These are phyloP conservation scores for Cyphomyrmex costatus DNA, from an alignment of 1,140 invertebrate species.

Conservation along the genomic window DNA sequence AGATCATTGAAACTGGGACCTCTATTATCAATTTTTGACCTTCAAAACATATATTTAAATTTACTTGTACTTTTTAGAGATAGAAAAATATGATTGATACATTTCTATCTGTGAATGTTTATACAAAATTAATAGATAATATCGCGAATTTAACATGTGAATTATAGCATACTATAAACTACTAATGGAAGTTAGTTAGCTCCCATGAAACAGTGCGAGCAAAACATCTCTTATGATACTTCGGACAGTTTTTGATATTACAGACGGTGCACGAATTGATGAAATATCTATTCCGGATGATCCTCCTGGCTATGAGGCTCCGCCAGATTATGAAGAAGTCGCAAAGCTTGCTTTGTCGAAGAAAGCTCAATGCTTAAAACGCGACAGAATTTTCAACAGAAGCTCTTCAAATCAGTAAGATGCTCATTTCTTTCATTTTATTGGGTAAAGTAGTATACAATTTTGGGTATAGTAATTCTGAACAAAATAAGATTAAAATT, in stretches of 20 bases:
- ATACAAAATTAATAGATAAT: not conserved
- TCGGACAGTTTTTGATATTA: slow-evolving; percentile 82
- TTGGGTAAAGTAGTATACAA: no score
- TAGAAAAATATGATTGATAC: not conserved
- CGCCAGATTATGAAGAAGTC: slow-evolving; percentile 91
- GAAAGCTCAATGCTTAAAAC: slow-evolving; percentile 66
- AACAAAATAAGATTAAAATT: no score
- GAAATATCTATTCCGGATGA: slow-evolving; percentile 89
- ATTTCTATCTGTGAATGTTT: not conserved
- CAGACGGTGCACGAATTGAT: slow-evolving; percentile 86
- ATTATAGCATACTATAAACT: not conserved
- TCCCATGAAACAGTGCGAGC: not conserved
- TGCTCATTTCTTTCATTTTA: not conserved
- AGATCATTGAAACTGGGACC: no score
- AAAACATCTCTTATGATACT: slow-evolving; percentile 63
- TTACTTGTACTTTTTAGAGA: not conserved
- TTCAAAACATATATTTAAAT: not conserved
- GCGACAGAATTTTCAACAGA: slow-evolving; percentile 68
- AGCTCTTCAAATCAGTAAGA: slow-evolving; percentile 74
- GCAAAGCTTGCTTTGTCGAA: slow-evolving; percentile 87
- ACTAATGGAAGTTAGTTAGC: not conserved
- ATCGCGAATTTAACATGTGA: not conserved
- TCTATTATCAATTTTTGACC: no score
- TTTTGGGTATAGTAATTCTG: no score
- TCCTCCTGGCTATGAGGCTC: slow-evolving; percentile 91